These are phyloP conservation scores for Spongilla lacustris DNA, from an alignment of 37 sponge, comb jelly and placozoan genomes.

Conservation along the genomic window DNA sequence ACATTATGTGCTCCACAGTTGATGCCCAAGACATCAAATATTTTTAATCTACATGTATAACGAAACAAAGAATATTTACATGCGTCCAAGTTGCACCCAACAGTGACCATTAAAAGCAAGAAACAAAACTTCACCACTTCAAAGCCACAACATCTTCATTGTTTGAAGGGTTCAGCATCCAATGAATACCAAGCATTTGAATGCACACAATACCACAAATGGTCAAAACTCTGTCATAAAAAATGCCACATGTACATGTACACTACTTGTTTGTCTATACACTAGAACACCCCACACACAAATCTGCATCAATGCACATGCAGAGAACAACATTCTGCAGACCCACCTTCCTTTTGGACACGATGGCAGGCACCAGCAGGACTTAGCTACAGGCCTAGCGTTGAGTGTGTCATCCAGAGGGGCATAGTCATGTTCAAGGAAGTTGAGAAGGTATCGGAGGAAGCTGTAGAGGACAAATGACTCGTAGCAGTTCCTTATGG, in stretches of 20 bases:
- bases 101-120: no score
- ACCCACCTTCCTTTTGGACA: conserved; percentile 62
- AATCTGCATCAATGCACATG: not conserved
- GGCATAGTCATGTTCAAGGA: conserved; percentile 61
- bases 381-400: conserved; percentile 26
- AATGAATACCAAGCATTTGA: not conserved
- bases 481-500: conserved; percentile 84
- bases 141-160: no score
- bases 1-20: no score
- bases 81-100: no score
- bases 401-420: conserved; percentile 50
- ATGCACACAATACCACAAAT: not conserved
- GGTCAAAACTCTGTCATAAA: no score
- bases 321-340: not conserved
- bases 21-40: no score
- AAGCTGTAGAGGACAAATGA: conserved; percentile 94
- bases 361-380: conserved; percentile 71
- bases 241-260: not conserved
- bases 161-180: no score
- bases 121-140: no score
- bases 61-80: no score
- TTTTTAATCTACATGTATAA: no score
- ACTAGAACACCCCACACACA: conserved; percentile 20
- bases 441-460: conserved; percentile 86
- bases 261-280: not conserved